Evolutionary conservation across 2,888 invertebrate genomes (phyloP).

Genomic region (Ctena decussata): DNA sequence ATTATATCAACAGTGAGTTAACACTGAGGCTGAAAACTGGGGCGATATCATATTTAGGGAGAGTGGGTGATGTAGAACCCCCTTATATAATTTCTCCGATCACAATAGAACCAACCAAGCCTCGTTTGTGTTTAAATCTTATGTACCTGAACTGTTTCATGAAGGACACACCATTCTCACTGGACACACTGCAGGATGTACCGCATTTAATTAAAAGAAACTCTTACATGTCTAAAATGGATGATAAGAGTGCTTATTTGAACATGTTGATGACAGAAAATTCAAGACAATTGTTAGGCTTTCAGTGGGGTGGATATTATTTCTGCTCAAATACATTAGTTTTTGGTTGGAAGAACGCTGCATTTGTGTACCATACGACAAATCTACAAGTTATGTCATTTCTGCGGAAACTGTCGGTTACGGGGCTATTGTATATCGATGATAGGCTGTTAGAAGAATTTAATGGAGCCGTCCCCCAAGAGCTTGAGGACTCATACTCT

Average conservation of each 20-base stretch:
- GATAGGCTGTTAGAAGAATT: conserved; percentile 29
- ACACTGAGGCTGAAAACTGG: too few species aligned
- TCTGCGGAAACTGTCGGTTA: not conserved
- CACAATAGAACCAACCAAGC: conserved; percentile 27
- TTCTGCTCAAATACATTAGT: conserved; percentile 22
- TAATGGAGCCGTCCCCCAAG: not conserved
- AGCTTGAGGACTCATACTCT: not conserved
- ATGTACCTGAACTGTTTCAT: conserved; percentile 33
- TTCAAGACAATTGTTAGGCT: conserved; percentile 5
- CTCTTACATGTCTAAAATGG: not conserved
- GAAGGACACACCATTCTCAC: conserved; percentile 16
- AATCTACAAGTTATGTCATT: conserved; percentile 20
- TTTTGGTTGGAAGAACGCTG: conserved; percentile 26
- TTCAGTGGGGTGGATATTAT: conserved; percentile 36
- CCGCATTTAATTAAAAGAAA: conserved; percentile 12
- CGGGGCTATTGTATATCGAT: conserved; percentile 23
- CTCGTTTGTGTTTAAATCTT: conserved; percentile 19
- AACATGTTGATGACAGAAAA: conserved; percentile 14
- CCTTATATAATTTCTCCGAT: not conserved
- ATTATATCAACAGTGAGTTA: too few species aligned
- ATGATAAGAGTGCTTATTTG: not conserved
- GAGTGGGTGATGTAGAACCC: too few species aligned
- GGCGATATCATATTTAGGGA: too few species aligned
- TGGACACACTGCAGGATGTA: conserved; percentile 14
- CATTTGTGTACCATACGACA: conserved; percentile 22